phyloP scores from a whole-genome alignment of 2,797 vertebrate genomes.

The Sebastes hubbsi region DNA sequence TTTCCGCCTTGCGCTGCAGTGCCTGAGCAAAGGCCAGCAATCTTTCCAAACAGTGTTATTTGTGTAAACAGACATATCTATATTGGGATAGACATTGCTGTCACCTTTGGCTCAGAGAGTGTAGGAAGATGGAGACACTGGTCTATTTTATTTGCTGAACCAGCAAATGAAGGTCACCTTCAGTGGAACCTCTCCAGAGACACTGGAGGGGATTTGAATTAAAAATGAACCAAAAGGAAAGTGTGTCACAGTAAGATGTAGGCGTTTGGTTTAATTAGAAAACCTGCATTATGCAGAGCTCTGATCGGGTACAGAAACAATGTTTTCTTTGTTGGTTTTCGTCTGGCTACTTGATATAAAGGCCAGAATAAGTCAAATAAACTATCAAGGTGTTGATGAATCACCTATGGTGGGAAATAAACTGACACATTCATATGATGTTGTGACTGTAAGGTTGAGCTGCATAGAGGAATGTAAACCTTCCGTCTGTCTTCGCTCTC shows the following conservation, averaged over 20 bases:
- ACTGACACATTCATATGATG: conserved; percentile 32
- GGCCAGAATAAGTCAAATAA: conserved; percentile 56
- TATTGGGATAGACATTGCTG: conserved; percentile 34
- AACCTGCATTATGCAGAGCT: conserved; percentile 4
- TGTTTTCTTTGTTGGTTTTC: conserved; percentile 35
- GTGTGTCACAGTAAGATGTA: conserved; percentile 15
- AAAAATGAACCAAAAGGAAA: conserved; percentile 26
- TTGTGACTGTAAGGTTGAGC: conserved; percentile 59
- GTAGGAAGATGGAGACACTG: conserved; percentile 33
- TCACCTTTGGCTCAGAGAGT: conserved; percentile 41
- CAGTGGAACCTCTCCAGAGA: conserved; percentile 22
- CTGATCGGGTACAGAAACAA: conserved; percentile 12
- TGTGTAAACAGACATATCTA: conserved; percentile 67
- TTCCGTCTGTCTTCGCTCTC: conserved; percentile 21
- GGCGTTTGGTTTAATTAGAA: conserved; percentile 19
- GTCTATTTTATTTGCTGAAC: conserved; percentile 40
- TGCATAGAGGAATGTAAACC: conserved; percentile 69
- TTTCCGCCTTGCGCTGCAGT: neutral
- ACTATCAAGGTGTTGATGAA: conserved; percentile 55
- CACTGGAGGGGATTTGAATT: neutral
- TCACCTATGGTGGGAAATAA: conserved; percentile 55
- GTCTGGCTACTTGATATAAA: conserved; percentile 16
- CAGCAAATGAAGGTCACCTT: conserved; percentile 48
- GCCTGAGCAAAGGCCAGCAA: conserved; percentile 44
- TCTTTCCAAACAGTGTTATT: conserved; percentile 64